Base-by-base conservation (phyloP, 1,140 invertebrate species). In the Mercenaria mercenaria region DNA sequence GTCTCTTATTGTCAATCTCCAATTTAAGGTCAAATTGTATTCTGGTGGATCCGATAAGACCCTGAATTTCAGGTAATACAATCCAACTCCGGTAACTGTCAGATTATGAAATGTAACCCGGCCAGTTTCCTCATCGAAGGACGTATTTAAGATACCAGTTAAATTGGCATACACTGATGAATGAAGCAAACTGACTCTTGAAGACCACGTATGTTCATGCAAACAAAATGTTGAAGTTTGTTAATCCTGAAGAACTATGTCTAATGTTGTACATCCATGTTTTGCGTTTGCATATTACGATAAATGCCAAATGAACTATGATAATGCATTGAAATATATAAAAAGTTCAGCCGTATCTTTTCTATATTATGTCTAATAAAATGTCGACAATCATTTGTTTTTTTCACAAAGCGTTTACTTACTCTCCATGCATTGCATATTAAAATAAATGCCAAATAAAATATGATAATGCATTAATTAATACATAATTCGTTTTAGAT, bases 1-100 rank as follows among this genome's bases (percentile, higher is more conserved):
- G 69, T 94, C 94, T 29, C 93, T 93, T 0, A 91, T 91, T 11
- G 77, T 80, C 10, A 92, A 52, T 76, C 88, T 69, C 20, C 92
- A 83, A 34, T 85, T 84, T n/a, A 92, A 13, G 23, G 64, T 69
- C 39, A 89, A 43, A 61, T 76, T 86, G 26, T 79, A 67, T 0
- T n/a, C 39, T 29, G 43, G 20, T 13, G 84, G 84, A 32, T 50
- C 61, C 15, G 84, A 87, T 26, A 77, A 32, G 41, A 77, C 84
- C 52, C 39, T 26, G 47, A 87, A 76, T 37, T 88, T 86, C 15
- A 94, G 77, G 64, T 91, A 64, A 84, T 94, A 95, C 15, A 94
- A 61, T 0, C 94, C 94, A 52, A 77, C 93, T 47, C 93, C 92
- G 6, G 59, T 67, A 50, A 92, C 91, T 56, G 87, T 91, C 80